Percentiles rank a stretch among this genome's conserved stretches.
These are phyloP conservation scores for Hirundo rustica DNA, from an alignment of 2,797 vertebrate species.

Conservation along the genomic window DNA sequence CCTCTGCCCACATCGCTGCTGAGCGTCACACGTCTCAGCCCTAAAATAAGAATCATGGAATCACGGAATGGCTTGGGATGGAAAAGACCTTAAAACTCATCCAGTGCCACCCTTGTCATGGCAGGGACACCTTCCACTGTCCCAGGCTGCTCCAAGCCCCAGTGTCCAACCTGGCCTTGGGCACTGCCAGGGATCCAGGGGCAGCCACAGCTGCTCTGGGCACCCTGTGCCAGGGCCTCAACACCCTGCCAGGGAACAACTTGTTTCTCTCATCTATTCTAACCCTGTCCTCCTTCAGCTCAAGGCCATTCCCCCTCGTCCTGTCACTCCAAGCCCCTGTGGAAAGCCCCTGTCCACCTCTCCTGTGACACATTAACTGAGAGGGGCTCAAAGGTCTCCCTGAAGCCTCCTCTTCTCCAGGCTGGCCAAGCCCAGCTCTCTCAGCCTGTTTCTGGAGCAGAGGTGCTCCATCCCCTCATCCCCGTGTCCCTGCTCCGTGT, in stretches of 20 bases:
- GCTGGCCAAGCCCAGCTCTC: neutral
- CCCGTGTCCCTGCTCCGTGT: neutral
- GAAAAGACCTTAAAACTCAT: fast-evolving
- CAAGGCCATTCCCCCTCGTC: neutral
- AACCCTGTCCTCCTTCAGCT: neutral
- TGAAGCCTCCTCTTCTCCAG: neutral
- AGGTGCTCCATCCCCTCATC: neutral
- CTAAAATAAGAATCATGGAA: neutral
- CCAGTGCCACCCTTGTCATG: neutral
- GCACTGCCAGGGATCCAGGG: neutral
- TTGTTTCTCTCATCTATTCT: neutral
- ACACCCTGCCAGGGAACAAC: fast-evolving
- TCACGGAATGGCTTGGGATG: neutral
- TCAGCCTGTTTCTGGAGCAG: neutral
- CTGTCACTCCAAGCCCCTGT: neutral
- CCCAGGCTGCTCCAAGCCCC: neutral
- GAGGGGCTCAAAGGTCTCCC: neutral
- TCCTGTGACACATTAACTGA: neutral
- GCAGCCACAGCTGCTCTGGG: neutral
- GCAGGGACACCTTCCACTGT: neutral
- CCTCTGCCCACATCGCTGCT: neutral
- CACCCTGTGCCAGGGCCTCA: neutral
- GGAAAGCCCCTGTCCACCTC: neutral
- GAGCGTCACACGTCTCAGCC: neutral
- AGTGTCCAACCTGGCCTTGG: neutral